Evolutionary conservation across 1,140 invertebrate species (phyloP), one percentile per base, ranked within the genome.

Genomic region (Lethocerus indicus): DNA sequence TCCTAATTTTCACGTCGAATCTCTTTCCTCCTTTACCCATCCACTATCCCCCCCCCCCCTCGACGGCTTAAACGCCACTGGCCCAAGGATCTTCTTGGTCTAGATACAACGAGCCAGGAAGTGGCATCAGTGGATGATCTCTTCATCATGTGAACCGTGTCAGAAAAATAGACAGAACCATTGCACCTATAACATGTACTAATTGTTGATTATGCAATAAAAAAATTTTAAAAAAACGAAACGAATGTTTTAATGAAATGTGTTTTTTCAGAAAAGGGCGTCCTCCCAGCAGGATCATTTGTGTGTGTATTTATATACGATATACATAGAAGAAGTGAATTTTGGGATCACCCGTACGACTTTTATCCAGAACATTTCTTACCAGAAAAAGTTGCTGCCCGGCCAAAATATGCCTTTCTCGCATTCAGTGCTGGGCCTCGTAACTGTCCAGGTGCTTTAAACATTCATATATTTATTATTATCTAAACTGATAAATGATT

Each of bases 291-390:
- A 44, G 72, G 70, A 12, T 53, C 65, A 0, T 66, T 65, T 48
- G 61, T 74, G 16, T 56, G 60, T 1, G 59, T 76, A 3, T 61
- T 41, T 9, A 47, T 57, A 14, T 62, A 63, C 23, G 59, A 60
- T 42, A 56, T 76, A 14, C 75, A 78, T 55, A 58, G 65, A 26
- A 62, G 73, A 55, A 60, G 61, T 4, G 58, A 68, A 26, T 57
- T 63, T 44, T 78, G 64, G 53, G 64, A 71, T 27, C 63, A 78
- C 47, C 74, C 77, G 3, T 65, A 75, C 1, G 57, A 59, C 3
- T 81, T 78, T 50, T 67, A 80, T 58, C 79, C 81, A 0, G 76
- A 81, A 28, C 59, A 77, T 54, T 82, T 82, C 58, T 58, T 66
- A 9, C 67, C 70, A 0, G 75, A 78, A 49, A 72, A 74, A 47